Percentiles rank a stretch among this genome's conserved stretches.
Conservation (phyloP, 2,797 vertebrate species). For the Phrynocephalus vlangalii region DNA sequence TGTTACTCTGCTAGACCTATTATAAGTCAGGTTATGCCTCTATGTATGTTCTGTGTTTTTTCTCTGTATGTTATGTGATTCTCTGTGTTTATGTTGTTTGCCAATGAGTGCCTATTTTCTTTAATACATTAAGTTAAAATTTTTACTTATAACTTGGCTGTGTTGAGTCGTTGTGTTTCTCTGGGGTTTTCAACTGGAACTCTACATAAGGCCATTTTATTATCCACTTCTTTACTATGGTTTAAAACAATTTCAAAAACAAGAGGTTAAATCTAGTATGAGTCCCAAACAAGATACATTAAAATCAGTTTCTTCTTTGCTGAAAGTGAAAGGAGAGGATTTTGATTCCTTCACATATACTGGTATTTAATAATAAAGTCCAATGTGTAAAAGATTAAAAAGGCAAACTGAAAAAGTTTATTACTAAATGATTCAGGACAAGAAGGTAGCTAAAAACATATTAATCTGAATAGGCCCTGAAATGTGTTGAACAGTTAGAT, state of each 20-base stretch:
- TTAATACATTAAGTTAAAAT: no score
- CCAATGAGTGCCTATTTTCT: no score
- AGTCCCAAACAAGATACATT: neutral
- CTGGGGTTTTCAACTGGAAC: no score
- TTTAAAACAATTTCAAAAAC: neutral
- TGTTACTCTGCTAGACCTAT: no score
- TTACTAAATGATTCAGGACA: neutral
- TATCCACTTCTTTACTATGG: neutral
- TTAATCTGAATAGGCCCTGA: neutral
- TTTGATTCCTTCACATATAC: neutral
- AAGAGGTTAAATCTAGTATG: neutral
- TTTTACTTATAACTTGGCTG: no score
- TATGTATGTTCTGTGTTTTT: no score
- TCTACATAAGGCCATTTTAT: neutral
- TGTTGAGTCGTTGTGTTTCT: no score
- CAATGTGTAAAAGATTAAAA: conserved; percentile 10
- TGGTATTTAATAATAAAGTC: neutral
- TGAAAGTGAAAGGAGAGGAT: neutral
- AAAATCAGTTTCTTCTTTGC: neutral
- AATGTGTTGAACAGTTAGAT: neutral
- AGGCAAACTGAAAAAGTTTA: neutral
- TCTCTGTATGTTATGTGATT: no score
- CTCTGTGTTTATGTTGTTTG: no score
- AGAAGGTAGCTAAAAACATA: neutral
- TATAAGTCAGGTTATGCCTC: no score